Base-by-base conservation (phyloP, 1,140 invertebrate species). In the Pygmarrhopalites habei region DNA sequence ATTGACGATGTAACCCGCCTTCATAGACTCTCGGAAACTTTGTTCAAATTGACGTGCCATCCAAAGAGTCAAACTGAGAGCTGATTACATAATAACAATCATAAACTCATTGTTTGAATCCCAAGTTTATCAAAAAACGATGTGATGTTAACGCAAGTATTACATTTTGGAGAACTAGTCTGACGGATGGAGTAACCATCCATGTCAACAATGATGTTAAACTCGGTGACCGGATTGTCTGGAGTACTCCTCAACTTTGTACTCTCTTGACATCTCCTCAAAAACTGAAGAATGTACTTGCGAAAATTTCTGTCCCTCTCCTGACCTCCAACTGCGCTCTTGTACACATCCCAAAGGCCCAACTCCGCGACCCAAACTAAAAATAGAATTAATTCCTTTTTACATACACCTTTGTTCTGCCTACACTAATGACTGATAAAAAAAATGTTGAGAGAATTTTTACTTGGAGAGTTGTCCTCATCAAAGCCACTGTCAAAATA, bases 151-250 rank as follows among this genome's bases (percentile, higher is more conserved):
- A n/a, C n/a, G n/a, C n/a, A n/a, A n/a, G n/a, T n/a, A n/a, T n/a
- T 23, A 56, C 53, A 14, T 56, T 7, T 32, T 5, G 53, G 53
- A n/a, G 26, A 35, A 12, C 12, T 4, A 23, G 28, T 39, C 19
- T 56, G 53, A 2, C 53, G 5, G 7, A 39, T 21, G 21, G 4
- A 19, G 53, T 56, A 56, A 19, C 30, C 53, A 3, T 7, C 35
- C 53, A 56, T 56, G 19, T 56, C 53, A 25, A 56, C 26, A 35
- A 56, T 56, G 28, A 56, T 19, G 23, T 41, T 56, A 19, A 56
- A 56, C 17, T 41, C 53, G 12, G 10, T 21, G 4, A 19, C n/a
- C 12, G 53, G 53, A 21, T 56, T 23, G 3, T 56, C 35, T 19
- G 29, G 17, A 7, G 53, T 35, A n/a, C 19, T 23, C n/a, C n/a